phyloP scores from a whole-genome alignment of 2,888 invertebrate genomes.

The Drosophila formosana region DNA sequence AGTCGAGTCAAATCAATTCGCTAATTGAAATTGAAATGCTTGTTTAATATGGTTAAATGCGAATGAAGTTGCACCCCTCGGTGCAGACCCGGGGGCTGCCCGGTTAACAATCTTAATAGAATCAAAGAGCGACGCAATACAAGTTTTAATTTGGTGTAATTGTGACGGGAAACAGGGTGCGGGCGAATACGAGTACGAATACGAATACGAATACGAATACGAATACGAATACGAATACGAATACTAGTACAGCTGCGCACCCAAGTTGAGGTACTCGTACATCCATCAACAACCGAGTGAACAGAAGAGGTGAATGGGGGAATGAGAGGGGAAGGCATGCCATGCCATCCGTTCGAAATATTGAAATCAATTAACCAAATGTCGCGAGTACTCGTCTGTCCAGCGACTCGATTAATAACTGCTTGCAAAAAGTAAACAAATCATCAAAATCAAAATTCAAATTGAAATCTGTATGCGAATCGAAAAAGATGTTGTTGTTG shows the following conservation, averaged over 20 bases:
- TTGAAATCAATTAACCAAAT: slow-evolving; percentile 79
- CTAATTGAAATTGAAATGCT: slow-evolving; percentile 78
- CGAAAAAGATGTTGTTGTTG: slow-evolving; percentile 10
- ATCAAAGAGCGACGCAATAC: slow-evolving; percentile 75
- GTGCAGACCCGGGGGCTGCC: slow-evolving; percentile 15
- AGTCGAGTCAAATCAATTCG: slow-evolving; percentile 61
- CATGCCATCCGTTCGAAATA: slow-evolving; percentile 19
- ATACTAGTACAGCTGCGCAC: slow-evolving; percentile 1
- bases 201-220: not conserved
- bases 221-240: not conserved
- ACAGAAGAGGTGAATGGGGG: not conserved
- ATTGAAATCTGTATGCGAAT: slow-evolving; percentile 44
- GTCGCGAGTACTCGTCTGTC: slow-evolving; percentile 70
- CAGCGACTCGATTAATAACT: slow-evolving; percentile 60
- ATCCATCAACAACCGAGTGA: slow-evolving; percentile 1
- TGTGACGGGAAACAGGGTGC: slow-evolving; percentile 42
- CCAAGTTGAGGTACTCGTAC: slow-evolving; percentile 5
- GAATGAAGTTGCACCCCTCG: slow-evolving; percentile 42
- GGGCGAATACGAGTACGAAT: not conserved
- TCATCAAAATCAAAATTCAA: slow-evolving; percentile 40
- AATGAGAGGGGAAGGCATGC: not conserved
- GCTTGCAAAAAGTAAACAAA: slow-evolving; percentile 57
- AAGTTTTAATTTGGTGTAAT: slow-evolving; percentile 75
- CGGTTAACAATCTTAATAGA: slow-evolving; percentile 75
- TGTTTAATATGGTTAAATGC: slow-evolving; percentile 66